These are phyloP conservation scores for Cataglyphis albicans DNA, from an alignment of 2,888 invertebrate species.

Conservation along the genomic window DNA sequence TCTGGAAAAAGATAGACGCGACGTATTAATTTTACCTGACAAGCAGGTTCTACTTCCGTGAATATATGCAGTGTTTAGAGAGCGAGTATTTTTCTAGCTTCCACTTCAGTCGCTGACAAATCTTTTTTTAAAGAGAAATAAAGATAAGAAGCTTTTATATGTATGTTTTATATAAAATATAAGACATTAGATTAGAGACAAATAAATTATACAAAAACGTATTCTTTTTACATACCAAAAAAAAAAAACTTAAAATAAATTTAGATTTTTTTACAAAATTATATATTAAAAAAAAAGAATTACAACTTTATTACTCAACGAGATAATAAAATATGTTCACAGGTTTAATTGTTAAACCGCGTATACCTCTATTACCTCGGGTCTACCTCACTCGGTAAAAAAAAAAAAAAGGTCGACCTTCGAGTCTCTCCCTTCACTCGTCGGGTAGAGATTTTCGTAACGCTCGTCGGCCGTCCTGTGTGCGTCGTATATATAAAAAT, in stretches of 20 bases:
- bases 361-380: not conserved
- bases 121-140: not conserved
- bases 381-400: not conserved
- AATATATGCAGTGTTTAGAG: conserved; percentile 16
- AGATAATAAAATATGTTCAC: not conserved
- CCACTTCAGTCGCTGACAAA: not conserved
- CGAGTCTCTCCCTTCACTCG: conserved; percentile 6
- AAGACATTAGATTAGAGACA: not conserved
- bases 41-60: conserved; percentile 20
- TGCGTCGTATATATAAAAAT: conserved; percentile 63
- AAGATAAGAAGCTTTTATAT: not conserved
- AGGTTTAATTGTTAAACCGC: conserved; percentile 4
- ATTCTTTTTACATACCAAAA: not conserved
- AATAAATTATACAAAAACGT: not conserved
- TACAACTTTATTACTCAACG: not conserved
- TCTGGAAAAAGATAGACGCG: conserved; percentile 49
- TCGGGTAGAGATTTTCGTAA: conserved; percentile 35
- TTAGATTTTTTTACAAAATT: not conserved
- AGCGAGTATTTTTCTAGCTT: conserved; percentile 1
- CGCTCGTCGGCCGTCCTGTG: conserved; percentile 2
- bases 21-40: conserved; percentile 49
- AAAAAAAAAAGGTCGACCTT: conserved; percentile 38
- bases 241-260: not conserved
- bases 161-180: not conserved
- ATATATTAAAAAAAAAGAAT: not conserved